A percentile compares a stretch with the other conserved stretches of the same genome.
These are phyloP conservation scores for Steinernema scapterisci DNA, from an alignment of 2,888 invertebrate genomes.

Conservation along the genomic window DNA sequence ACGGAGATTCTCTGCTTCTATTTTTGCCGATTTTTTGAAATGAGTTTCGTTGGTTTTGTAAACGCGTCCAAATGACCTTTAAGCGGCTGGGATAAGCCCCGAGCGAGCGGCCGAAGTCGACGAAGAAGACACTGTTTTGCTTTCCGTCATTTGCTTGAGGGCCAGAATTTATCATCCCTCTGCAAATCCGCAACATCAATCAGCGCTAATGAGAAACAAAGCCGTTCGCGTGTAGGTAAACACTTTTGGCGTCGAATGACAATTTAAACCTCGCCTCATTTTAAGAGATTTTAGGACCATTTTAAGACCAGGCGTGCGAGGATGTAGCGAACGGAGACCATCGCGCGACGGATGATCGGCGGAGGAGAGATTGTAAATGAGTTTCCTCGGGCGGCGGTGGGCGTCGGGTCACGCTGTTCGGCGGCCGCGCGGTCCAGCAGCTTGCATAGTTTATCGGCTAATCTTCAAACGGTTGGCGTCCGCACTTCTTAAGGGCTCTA, in stretches of 20 bases:
- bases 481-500: not conserved
- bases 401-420: not conserved
- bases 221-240: slow-evolving; percentile 29
- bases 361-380: slow-evolving; percentile 27
- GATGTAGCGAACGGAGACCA: too few relatives aligned
- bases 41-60: too few relatives aligned
- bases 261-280: slow-evolving; percentile 11
- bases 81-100: not conserved
- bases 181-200: slow-evolving; percentile 28
- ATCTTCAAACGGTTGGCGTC: slow-evolving; percentile 12
- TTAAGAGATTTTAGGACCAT: not conserved
- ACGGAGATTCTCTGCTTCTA: too few relatives aligned
- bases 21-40: too few relatives aligned
- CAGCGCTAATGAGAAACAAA: slow-evolving; percentile 24
- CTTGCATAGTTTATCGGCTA: slow-evolving; percentile 9
- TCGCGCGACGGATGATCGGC: not conserved
- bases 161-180: slow-evolving; percentile 24
- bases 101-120: not conserved
- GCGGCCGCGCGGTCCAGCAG: not conserved
- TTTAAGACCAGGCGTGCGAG: too few relatives aligned
- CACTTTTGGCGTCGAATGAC: slow-evolving; percentile 12
- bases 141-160: not conserved
- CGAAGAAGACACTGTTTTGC: slow-evolving; percentile 11
- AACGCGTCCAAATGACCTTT: too few relatives aligned
- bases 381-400: slow-evolving; percentile 13